Base-by-base conservation (phyloP, 2,888 invertebrate species). In the Phaonia tiefii region DNA sequence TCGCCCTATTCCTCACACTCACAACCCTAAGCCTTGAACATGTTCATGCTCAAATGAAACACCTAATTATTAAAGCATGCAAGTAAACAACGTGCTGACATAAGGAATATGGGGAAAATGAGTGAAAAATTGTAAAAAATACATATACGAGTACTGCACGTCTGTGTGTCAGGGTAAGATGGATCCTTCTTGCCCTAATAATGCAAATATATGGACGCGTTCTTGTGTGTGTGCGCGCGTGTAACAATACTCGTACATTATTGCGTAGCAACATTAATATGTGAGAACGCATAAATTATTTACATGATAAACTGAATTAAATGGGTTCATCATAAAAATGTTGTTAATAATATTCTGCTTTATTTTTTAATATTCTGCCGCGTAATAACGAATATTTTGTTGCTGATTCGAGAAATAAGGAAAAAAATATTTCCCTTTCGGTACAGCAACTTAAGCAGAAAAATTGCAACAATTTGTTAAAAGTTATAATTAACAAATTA, bases 31-130 rank as follows among this genome's bases (percentile, higher is more conserved):
- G 26, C 26, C 3, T 56, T 63, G 63, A 8, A 39, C 42, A 42
- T 42, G 42, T n/a, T 54, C 39, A 20, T 58, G 37, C 39, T 15
- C 22, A 63, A 39, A 10, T 63, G 63, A 42, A 63, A 63, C 22
- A 63, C 42, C 20, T 63, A 63, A 63, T 63, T 42, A 63, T 63
- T 39, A 63, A 42, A 39, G 13, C 42, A 42, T 22, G 42, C 42
- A 20, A 22, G 63, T n/a, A n/a, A n/a, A 22, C 42, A 42, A 20
- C 42, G 22, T 20, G n/a, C n/a, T n/a, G n/a, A n/a, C n/a, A n/a
- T n/a, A n/a, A n/a, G n/a, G n/a, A n/a, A n/a, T n/a, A n/a, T n/a
- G 22, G 63, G 1, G 58, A 17, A 26, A 42, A 11, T 5, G 56
- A n/a, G 60, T 8, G 60, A 17, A 15, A 17, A 11, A 13, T 17